Conservation (phyloP, 2,113 vertebrate genomes). For the Chinchilla lanigera region DNA sequence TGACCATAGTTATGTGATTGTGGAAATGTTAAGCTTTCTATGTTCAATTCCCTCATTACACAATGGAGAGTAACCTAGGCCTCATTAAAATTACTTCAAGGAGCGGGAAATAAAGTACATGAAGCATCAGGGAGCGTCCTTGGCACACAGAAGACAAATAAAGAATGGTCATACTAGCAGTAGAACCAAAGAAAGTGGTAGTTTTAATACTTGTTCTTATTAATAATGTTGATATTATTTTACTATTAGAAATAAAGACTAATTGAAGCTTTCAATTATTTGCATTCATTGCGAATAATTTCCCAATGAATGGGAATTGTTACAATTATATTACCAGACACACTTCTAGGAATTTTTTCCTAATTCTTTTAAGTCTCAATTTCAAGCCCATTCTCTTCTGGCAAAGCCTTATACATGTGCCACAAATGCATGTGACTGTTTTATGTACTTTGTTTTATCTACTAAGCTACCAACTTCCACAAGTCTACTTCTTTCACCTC, state of each 20-base stretch:
- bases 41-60: not conserved
- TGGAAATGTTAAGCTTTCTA: not conserved
- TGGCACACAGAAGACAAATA: not conserved
- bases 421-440: not conserved
- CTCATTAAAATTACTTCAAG: not conserved
- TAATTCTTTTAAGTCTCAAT: not conserved
- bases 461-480: not conserved
- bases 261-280: not conserved
- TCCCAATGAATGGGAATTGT: not conserved
- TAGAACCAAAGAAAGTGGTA: not conserved
- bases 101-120: not conserved
- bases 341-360: not conserved
- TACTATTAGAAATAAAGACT: not conserved
- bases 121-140: not conserved
- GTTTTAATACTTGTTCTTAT: not conserved
- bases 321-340: not conserved
- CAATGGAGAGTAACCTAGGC: not conserved
- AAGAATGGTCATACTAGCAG: not conserved
- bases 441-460: conserved; percentile 46
- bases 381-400: not conserved
- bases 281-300: too few relatives aligned
- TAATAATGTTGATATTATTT: not conserved
- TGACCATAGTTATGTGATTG: not conserved
- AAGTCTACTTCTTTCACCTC: not conserved
- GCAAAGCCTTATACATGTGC: not conserved